A percentile compares a stretch with the other conserved stretches of the same genome.
These are phyloP conservation scores for Caerostris extrusa DNA, from an alignment of 1,140 invertebrate species.

Conservation along the genomic window DNA sequence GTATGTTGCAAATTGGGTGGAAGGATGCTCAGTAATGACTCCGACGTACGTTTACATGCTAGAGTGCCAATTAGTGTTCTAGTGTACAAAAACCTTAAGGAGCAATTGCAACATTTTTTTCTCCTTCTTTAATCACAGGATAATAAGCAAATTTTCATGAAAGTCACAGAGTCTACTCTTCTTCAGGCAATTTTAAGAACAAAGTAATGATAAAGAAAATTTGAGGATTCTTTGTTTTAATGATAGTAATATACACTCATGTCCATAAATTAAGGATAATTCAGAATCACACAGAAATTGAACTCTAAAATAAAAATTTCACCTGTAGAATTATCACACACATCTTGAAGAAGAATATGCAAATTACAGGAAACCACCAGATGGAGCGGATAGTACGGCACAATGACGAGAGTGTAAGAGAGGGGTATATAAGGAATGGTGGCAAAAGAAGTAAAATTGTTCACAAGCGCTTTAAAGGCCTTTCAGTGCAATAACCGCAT, in stretches of 20 bases:
- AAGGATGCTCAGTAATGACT: neutral
- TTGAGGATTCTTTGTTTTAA: neutral
- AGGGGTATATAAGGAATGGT: too few relatives aligned
- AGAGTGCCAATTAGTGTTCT: conserved; percentile 26
- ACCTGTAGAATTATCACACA: too few relatives aligned
- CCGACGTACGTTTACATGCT: neutral
- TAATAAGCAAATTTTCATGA: neutral
- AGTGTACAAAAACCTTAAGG: conserved; percentile 13
- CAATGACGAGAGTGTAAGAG: too few relatives aligned
- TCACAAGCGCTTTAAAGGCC: too few relatives aligned
- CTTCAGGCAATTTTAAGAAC: neutral
- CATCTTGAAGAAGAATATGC: too few relatives aligned
- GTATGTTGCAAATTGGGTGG: conserved; percentile 22
- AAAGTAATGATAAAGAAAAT: neutral
- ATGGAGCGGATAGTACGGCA: too few relatives aligned
- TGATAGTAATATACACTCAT: neutral
- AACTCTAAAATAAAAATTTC: too few relatives aligned
- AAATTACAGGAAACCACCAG: too few relatives aligned
- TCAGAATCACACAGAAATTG: too few relatives aligned
- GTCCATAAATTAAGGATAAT: too few relatives aligned
- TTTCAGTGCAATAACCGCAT: too few relatives aligned
- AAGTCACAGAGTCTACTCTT: neutral
- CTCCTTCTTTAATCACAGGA: neutral
- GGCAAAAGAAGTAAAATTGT: too few relatives aligned
- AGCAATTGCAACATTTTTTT: neutral